Evolutionary conservation across 2,888 invertebrate genomes (phyloP).

Genomic region (Eupithecia pulchellata): DNA sequence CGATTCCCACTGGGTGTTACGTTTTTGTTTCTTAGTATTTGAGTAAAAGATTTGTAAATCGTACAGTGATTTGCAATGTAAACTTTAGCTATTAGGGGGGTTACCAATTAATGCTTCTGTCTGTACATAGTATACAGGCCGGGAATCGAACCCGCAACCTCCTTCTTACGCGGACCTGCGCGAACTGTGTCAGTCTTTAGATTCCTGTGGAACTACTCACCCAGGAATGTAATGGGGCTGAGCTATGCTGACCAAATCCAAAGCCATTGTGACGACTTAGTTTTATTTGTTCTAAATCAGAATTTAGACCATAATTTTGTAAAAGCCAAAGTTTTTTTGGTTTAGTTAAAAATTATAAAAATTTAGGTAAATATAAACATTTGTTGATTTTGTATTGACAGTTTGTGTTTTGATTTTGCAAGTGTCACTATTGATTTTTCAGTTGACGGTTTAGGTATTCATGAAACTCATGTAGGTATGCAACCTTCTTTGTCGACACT

Average conservation of each 20-base stretch:
- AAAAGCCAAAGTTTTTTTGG: conserved; percentile 28
- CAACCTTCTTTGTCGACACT: background rate
- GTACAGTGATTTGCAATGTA: too few relatives aligned
- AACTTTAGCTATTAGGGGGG: too few relatives aligned
- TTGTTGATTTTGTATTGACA: conserved; percentile 50
- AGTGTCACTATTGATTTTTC: background rate
- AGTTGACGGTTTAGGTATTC: background rate
- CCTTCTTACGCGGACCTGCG: background rate
- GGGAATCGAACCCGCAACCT: background rate
- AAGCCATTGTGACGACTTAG: conserved; percentile 66
- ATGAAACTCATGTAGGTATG: background rate
- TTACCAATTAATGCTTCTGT: too few relatives aligned
- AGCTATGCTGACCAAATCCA: conserved; percentile 87
- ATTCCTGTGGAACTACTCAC: conserved; percentile 72
- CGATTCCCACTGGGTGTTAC: too few relatives aligned
- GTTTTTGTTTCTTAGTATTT: too few relatives aligned
- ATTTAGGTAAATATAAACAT: conserved; percentile 33
- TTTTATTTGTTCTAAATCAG: conserved; percentile 30
- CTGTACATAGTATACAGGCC: background rate
- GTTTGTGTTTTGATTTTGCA: background rate
- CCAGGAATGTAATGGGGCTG: conserved; percentile 91
- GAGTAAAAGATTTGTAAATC: too few relatives aligned
- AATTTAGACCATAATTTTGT: conserved; percentile 58
- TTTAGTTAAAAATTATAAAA: background rate
- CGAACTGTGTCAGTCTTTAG: background rate